A percentile compares a stretch with the other conserved stretches of the same genome.
These are phyloP conservation scores for Sinocyclocheilus anophthalmus DNA, from an alignment of 2,113 vertebrate species.

Conservation along the genomic window DNA sequence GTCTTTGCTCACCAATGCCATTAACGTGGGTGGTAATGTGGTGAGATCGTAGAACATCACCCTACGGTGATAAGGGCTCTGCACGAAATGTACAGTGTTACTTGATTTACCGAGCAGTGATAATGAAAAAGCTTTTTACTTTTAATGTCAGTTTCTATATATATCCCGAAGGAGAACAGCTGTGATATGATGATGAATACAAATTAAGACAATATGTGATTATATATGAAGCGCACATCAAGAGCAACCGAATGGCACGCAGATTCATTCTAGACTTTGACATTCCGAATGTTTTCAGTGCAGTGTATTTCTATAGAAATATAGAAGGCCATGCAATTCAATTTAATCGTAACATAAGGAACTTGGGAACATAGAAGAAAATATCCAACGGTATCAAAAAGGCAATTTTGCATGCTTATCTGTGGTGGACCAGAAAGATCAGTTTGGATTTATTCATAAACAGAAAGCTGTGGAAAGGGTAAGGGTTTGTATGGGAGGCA, in stretches of 20 bases:
- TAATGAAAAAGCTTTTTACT: constrained; percentile 49
- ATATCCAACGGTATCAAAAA: neutral
- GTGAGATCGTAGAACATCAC: constrained; percentile 49
- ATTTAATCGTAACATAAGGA: neutral
- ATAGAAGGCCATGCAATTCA: neutral
- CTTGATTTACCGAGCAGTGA: constrained; percentile 45
- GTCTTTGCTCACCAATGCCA: constrained; percentile 54
- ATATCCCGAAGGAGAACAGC: constrained; percentile 39
- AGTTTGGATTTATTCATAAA: constrained; percentile 28
- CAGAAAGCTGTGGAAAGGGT: neutral
- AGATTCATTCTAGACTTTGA: neutral
- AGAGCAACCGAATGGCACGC: neutral
- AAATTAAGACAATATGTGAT: constrained; percentile 1
- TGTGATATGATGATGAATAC: constrained; percentile 15
- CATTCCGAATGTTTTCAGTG: neutral
- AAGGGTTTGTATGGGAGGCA: neutral
- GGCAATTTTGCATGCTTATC: constrained; percentile 23
- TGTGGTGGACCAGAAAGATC: neutral
- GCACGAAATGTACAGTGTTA: constrained; percentile 52
- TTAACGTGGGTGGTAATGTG: constrained; percentile 58
- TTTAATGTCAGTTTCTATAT: constrained; percentile 41
- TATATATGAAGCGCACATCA: neutral
- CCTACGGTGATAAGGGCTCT: constrained; percentile 44
- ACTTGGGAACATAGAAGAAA: neutral
- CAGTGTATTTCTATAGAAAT: neutral